phyloP scores from a whole-genome alignment of 2,113 vertebrate species.

The Elephas maximus region DNA sequence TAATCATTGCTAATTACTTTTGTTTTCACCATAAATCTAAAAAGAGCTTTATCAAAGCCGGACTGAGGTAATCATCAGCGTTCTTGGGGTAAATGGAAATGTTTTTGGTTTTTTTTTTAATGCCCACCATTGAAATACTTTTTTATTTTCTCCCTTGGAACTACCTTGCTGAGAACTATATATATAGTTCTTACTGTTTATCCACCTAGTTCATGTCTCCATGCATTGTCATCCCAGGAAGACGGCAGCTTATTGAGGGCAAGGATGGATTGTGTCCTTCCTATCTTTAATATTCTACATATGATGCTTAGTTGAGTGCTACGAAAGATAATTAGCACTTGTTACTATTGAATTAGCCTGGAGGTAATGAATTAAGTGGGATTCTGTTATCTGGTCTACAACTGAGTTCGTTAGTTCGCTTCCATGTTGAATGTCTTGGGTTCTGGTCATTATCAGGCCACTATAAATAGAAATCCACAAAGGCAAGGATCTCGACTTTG shows the following conservation, averaged over 20 bases:
- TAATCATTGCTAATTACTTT: constrained; percentile 46
- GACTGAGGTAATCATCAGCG: neutral
- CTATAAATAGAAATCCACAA: neutral
- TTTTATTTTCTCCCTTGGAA: constrained; percentile 17
- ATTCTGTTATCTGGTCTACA: neutral
- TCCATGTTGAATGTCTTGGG: neutral
- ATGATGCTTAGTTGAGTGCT: neutral
- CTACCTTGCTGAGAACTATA: neutral
- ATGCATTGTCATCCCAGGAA: neutral
- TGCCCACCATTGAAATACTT: neutral
- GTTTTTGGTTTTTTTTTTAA: neutral
- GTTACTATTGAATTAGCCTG: neutral
- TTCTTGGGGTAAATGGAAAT: neutral
- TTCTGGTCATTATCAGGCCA: neutral
- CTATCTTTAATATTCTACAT: neutral
- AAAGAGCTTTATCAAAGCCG: neutral
- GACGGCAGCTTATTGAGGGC: neutral
- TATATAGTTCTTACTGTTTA: neutral
- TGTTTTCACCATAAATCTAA: neutral
- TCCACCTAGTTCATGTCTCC: neutral
- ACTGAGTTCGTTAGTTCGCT: neutral
- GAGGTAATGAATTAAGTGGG: neutral
- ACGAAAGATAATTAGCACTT: neutral
- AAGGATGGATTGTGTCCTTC: neutral
- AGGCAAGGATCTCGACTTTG: neutral